Conservation (phyloP, 2,113 vertebrate species). For the Oreochromis tanganicae region DNA sequence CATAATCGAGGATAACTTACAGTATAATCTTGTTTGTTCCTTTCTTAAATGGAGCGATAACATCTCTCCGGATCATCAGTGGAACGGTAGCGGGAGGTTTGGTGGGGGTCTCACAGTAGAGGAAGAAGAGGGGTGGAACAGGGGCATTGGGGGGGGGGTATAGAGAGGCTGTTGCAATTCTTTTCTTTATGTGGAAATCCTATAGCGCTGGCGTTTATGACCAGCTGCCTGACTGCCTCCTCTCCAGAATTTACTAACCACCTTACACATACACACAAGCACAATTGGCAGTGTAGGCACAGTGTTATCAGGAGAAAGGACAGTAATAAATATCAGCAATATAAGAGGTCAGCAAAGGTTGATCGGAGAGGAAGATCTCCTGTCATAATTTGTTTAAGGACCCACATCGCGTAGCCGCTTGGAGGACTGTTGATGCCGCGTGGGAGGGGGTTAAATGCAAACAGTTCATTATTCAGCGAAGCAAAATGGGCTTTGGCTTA, state of each 20-base stretch:
- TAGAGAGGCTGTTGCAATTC: conserved; percentile 54
- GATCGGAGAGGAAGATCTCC: conserved; percentile 62
- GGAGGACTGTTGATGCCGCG: conserved; percentile 61
- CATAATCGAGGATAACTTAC: conserved; percentile 69
- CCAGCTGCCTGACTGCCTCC: conserved; percentile 45
- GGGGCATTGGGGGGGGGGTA: conserved; percentile 6
- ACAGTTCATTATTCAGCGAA: conserved; percentile 79
- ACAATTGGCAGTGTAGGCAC: conserved; percentile 30
- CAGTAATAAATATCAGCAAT: conserved; percentile 67
- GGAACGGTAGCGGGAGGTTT: conserved; percentile 13
- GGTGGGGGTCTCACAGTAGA: not conserved
- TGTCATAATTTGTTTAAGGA: conserved; percentile 85
- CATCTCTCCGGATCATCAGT: conserved; percentile 61
- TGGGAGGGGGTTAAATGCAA: conserved; percentile 66
- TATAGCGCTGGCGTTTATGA: conserved; percentile 65
- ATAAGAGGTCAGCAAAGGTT: conserved; percentile 67
- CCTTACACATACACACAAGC: not conserved
- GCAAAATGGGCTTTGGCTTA: conserved; percentile 66
- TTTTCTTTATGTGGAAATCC: conserved; percentile 71
- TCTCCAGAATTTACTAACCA: conserved; percentile 60
- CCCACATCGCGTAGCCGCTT: conserved; percentile 71
- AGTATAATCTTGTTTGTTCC: conserved; percentile 71
- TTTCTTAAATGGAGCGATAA: conserved; percentile 73
- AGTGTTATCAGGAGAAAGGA: conserved; percentile 53
- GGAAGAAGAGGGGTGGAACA: not conserved